Evolutionary conservation across 2,113 vertebrate genomes (phyloP).

Genomic region (Gila orcuttii): DNA sequence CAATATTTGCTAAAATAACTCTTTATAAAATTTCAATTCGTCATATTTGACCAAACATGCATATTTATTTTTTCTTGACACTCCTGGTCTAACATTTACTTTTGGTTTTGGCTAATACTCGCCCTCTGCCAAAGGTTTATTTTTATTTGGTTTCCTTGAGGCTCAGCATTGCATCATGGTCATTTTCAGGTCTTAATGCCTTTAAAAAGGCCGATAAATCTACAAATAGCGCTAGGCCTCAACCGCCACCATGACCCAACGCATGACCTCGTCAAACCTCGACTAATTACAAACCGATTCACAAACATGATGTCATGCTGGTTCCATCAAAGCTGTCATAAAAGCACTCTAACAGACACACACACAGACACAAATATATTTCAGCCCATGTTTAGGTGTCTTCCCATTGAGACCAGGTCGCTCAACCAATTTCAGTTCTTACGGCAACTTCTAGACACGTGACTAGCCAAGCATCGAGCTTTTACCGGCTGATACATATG

Average conservation of each 20-base stretch:
- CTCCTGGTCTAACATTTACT: not conserved
- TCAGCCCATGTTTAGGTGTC: slow-evolving; percentile 15
- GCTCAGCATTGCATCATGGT: slow-evolving; percentile 23
- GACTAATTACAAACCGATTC: slow-evolving; percentile 34
- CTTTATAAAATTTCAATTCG: not conserved
- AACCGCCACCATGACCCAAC: slow-evolving; percentile 2
- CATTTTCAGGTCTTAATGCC: not conserved
- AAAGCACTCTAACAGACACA: not conserved
- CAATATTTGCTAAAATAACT: not conserved
- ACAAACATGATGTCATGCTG: slow-evolving; percentile 45
- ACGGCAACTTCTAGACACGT: slow-evolving; percentile 1
- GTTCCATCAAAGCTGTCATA: slow-evolving; percentile 5
- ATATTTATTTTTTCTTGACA: not conserved
- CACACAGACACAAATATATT: not conserved
- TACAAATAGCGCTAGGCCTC: slow-evolving; percentile 18
- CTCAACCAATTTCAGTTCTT: slow-evolving; percentile 27
- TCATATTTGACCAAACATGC: not conserved
- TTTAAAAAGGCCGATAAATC: slow-evolving; percentile 39
- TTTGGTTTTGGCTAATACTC: not conserved
- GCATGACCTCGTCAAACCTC: slow-evolving; percentile 34
- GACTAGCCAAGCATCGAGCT: slow-evolving; percentile 42
- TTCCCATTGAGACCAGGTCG: slow-evolving; percentile 45
- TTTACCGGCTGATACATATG: slow-evolving; percentile 52
- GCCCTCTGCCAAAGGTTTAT: not conserved
- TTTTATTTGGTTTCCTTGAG: slow-evolving; percentile 12